Evolutionary conservation across 1,140 invertebrate genomes (phyloP), one percentile per base, ranked within the genome.

Genomic region (Cyclina sinensis): DNA sequence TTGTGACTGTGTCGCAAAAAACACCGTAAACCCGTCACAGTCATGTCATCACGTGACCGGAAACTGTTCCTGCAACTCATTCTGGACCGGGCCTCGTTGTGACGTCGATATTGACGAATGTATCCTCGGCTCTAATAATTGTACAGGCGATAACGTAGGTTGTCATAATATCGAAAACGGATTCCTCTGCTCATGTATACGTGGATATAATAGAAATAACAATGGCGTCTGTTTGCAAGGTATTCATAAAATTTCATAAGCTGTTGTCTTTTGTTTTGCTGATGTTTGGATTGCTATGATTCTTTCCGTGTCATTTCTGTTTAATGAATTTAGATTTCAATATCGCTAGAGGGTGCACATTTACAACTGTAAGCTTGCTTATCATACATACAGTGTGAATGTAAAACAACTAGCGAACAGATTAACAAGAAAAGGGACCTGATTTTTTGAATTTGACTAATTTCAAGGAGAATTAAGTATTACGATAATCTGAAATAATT

Each of bases 91-190:
- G 0, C 14, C 51, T 9, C 27, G 70, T 9, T 86, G 84, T 62
- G 48, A 86, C 32, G 30, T 0, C 16, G 51, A 76, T 37, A n/a
- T 86, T 5, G 35, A 86, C 14, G 84, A 78, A 78, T 86, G 84
- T 78, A 14, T 32, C 4, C 14, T 1, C 9, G 35, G 43, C 12
- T 37, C 54, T 12, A 9, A 39, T 21, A 35, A 27, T 21, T 80
- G 78, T 80, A 35, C 48, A 1, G 37, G 21, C n/a, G 27, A 30
- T 3, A 80, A 80, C 30, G 43, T 59, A 30, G 78, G 78, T 24
- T 80, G 78, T n/a, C 78, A 80, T 24, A 59, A 80, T 48, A 57
- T 32, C 11, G 37, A 21, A 9, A 46, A 24, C 21, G 24, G 37
- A 24, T 46, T 43, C 39, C 7, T n/a, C 9, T 74, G 70, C 24